These are phyloP conservation scores for Dione juno DNA, from an alignment of 2,888 invertebrate species.

Conservation along the genomic window DNA sequence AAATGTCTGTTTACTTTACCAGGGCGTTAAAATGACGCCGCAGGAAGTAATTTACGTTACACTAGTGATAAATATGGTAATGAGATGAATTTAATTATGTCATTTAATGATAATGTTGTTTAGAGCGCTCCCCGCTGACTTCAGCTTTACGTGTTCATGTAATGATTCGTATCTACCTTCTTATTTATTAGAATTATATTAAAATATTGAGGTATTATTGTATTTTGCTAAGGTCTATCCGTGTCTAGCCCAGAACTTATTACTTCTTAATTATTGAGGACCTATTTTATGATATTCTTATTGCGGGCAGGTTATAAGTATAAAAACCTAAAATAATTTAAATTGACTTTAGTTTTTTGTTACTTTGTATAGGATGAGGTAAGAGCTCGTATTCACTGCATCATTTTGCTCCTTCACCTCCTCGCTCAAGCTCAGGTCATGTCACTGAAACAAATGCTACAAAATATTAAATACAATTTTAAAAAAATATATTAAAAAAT, in stretches of 20 bases:
- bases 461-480: neutral
- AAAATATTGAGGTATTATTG: neutral
- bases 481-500: neutral
- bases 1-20: constrained; percentile 78
- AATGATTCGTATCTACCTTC: neutral
- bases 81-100: constrained; percentile 65
- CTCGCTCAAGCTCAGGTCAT: no score
- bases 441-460: no score
- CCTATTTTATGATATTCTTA: no score
- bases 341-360: no score
- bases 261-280: no score
- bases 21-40: constrained; percentile 65
- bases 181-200: neutral
- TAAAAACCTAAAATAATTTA: no score
- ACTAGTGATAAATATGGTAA: constrained; percentile 68
- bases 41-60: constrained; percentile 57
- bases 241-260: neutral
- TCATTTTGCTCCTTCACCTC: no score
- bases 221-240: neutral
- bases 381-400: no score
- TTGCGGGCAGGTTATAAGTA: no score
- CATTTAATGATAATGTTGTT: constrained; percentile 62
- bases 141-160: constrained; percentile 46
- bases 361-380: no score
- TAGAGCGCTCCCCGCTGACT: constrained; percentile 68